A percentile compares a stretch with the other conserved stretches of the same genome.
Conservation (phyloP, 2,888 invertebrate species). For the Hemicrepidius hirtus region DNA sequence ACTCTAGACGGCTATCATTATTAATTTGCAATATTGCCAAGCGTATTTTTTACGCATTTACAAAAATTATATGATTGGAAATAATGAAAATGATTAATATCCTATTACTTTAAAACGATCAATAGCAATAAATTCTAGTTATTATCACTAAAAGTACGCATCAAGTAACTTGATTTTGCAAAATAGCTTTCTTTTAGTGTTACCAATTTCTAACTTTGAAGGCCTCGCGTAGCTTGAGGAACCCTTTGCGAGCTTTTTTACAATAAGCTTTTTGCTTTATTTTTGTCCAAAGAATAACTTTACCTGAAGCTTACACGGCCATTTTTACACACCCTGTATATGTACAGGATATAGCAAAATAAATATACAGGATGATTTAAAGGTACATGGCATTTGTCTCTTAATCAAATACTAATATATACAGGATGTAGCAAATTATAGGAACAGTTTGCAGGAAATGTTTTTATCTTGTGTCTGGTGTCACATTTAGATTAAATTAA, state of each 20-base stretch:
- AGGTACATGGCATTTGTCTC: too few relatives aligned
- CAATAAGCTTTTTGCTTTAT: not conserved
- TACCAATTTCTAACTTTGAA: constrained; percentile 6
- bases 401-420: too few relatives aligned
- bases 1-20: not conserved
- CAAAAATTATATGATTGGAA: constrained; percentile 5
- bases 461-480: too few relatives aligned
- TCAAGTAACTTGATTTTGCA: not conserved
- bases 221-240: not conserved
- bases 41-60: constrained; percentile 11
- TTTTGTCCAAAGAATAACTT: not conserved
- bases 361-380: too few relatives aligned
- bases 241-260: not conserved
- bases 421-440: too few relatives aligned
- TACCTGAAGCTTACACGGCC: not conserved
- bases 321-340: constrained; percentile 7
- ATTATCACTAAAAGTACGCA: not conserved
- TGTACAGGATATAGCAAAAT: too few relatives aligned
- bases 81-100: constrained; percentile 8
- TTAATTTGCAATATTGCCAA: constrained; percentile 22
- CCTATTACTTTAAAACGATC: constrained; percentile 1
- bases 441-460: too few relatives aligned
- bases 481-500: too few relatives aligned
- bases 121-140: constrained; percentile 2
- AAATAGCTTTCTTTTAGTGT: not conserved